phyloP scores from a whole-genome alignment of 2,888 invertebrate genomes.

The Chloroclystis v-ata region DNA sequence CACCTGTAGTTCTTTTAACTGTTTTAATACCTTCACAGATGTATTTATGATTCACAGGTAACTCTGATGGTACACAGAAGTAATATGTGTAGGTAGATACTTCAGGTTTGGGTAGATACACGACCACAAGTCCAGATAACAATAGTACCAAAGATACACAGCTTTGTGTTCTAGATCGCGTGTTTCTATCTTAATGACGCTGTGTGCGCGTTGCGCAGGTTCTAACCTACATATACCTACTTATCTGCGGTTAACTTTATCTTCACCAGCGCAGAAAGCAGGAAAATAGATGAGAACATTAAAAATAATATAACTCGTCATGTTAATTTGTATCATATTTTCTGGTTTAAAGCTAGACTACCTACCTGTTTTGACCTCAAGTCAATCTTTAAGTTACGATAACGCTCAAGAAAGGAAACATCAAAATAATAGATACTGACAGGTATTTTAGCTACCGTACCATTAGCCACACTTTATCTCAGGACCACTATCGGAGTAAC shows the following conservation, averaged over 20 bases:
- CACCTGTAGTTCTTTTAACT: too few relatives aligned
- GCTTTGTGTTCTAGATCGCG: constrained; percentile 5
- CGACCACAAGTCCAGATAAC: neutral
- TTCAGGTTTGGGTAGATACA: too few relatives aligned
- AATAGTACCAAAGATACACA: neutral
- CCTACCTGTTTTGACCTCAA: too few relatives aligned
- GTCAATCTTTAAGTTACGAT: too few relatives aligned
- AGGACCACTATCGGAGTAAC: constrained; percentile 62
- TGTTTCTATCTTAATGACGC: constrained; percentile 52
- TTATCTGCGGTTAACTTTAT: neutral
- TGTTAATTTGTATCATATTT: too few relatives aligned
- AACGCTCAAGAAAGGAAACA: neutral
- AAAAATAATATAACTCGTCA: too few relatives aligned
- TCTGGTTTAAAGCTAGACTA: too few relatives aligned
- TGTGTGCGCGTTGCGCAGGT: constrained; percentile 51
- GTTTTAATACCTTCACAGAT: too few relatives aligned
- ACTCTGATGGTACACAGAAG: too few relatives aligned
- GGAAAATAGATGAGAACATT: too few relatives aligned
- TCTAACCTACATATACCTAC: constrained; percentile 36
- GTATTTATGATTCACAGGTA: too few relatives aligned
- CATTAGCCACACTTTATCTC: constrained; percentile 60
- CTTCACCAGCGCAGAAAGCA: neutral
- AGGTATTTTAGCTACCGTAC: constrained; percentile 69
- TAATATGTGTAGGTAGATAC: too few relatives aligned
- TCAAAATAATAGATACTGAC: constrained; percentile 37